Evolutionary conservation across 2,797 vertebrate genomes (phyloP).

Genomic region (Pseudomugil tenellus): DNA sequence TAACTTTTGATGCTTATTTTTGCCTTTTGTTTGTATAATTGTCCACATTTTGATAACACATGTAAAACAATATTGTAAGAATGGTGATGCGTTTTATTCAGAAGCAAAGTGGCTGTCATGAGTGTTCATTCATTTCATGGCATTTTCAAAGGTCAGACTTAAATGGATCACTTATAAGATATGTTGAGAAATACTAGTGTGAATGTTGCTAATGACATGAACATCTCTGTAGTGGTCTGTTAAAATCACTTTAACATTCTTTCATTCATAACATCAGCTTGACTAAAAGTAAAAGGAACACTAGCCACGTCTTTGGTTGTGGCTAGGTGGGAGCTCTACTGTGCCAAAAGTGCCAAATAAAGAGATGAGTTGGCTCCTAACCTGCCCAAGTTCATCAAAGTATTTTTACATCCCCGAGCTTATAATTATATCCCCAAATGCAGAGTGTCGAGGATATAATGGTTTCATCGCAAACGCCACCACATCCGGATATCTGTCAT

Average conservation of each 20-base stretch:
- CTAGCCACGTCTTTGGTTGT: constrained; percentile 19
- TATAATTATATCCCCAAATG: too few relatives aligned
- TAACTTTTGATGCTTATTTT: neutral
- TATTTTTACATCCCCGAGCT: constrained; percentile 27
- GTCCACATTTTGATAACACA: neutral
- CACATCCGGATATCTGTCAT: too few relatives aligned
- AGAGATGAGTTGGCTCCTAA: constrained; percentile 28
- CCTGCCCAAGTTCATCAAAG: constrained; percentile 39
- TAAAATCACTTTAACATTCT: neutral
- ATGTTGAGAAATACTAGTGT: constrained; percentile 25
- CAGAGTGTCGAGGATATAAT: too few relatives aligned
- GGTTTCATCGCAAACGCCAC: too few relatives aligned
- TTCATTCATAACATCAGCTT: constrained; percentile 5
- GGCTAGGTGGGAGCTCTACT: constrained; percentile 34
- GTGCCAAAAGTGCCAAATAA: constrained; percentile 33
- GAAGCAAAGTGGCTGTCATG: constrained; percentile 8
- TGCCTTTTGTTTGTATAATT: neutral
- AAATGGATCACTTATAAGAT: constrained; percentile 38
- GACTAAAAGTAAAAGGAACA: constrained; percentile 24
- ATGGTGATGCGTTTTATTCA: neutral
- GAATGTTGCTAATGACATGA: constrained; percentile 14
- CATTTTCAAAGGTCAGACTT: constrained; percentile 35
- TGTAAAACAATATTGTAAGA: neutral
- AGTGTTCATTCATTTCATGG: constrained; percentile 18
- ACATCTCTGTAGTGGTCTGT: neutral